A percentile compares a stretch with the other conserved stretches of the same genome.
phyloP scores from a whole-genome alignment of 2,113 vertebrate genomes.

The Trinectes maculatus region DNA sequence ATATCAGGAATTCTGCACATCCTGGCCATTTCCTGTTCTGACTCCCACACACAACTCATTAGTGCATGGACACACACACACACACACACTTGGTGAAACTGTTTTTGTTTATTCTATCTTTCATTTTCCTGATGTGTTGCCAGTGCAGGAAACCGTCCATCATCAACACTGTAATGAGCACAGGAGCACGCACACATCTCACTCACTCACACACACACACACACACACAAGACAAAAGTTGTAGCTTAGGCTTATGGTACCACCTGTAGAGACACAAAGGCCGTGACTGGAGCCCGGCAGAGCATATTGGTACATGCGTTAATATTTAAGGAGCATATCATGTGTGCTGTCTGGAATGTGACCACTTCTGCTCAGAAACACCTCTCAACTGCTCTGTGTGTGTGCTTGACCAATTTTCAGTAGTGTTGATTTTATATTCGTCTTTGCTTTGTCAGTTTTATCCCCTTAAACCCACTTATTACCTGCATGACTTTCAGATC shows the following conservation, averaged over 20 bases:
- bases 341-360: slow-evolving; percentile 41
- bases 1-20: slow-evolving; percentile 72
- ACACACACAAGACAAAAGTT: background rate
- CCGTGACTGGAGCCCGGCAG: background rate
- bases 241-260: background rate
- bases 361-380: slow-evolving; percentile 20
- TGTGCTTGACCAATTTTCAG: slow-evolving; percentile 14
- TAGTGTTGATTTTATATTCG: slow-evolving; percentile 4
- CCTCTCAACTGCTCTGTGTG: slow-evolving; percentile 17
- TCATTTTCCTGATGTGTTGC: slow-evolving; percentile 6
- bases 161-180: slow-evolving; percentile 25
- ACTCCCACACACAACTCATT: slow-evolving; percentile 28
- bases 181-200: background rate
- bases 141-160: slow-evolving; percentile 51
- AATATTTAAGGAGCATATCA: slow-evolving; percentile 24
- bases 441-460: slow-evolving; percentile 29
- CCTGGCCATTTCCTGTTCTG: slow-evolving; percentile 69
- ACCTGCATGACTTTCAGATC: slow-evolving; percentile 5
- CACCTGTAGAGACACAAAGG: slow-evolving; percentile 4
- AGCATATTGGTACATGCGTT: slow-evolving; percentile 14
- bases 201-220: background rate
- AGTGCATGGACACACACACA: slow-evolving; percentile 10
- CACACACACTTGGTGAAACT: background rate
- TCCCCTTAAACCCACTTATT: slow-evolving; percentile 25
- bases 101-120: slow-evolving; percentile 44